Percentiles rank a stretch among this genome's conserved stretches.
phyloP scores from a whole-genome alignment of 1,140 invertebrate genomes.

The Procambarus virginalis region DNA sequence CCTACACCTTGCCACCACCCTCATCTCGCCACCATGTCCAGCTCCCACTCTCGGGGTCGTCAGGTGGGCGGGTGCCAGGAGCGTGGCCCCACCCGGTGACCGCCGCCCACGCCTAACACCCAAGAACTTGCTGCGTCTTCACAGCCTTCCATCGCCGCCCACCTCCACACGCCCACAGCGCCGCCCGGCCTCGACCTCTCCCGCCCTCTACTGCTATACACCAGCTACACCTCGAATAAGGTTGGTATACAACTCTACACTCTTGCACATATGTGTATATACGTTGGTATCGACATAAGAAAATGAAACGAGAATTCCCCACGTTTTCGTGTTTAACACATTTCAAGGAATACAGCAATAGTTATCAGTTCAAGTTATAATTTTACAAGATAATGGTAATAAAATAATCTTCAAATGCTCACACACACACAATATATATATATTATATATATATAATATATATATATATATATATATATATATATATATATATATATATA shows the following conservation, averaged over 20 bases:
- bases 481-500: no score
- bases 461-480: no score
- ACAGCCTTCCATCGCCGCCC: slow-evolving; percentile 58
- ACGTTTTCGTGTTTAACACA: no score
- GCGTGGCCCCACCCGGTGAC: slow-evolving; percentile 18
- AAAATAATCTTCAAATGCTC: no score
- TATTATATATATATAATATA: no score
- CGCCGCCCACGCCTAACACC: slow-evolving; percentile 32
- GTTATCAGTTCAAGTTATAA: no score
- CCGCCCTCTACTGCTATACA: slow-evolving; percentile 72
- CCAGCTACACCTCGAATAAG: slow-evolving; percentile 71
- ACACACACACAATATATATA: no score
- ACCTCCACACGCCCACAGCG: slow-evolving; percentile 59
- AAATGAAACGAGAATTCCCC: no score
- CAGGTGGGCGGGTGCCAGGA: slow-evolving; percentile 22
- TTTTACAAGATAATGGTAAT: no score
- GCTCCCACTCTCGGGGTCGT: slow-evolving; percentile 49
- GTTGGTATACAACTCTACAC: slow-evolving; percentile 17
- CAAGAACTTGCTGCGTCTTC: slow-evolving; percentile 37
- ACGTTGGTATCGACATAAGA: no score
- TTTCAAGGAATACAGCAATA: no score
- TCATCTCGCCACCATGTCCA: slow-evolving; percentile 22
- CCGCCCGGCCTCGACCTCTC: slow-evolving; percentile 71
- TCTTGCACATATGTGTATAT: neutral
- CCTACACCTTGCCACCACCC: neutral